These are phyloP conservation scores for Anticlea derivata DNA, from an alignment of 2,888 invertebrate genomes.

Conservation along the genomic window DNA sequence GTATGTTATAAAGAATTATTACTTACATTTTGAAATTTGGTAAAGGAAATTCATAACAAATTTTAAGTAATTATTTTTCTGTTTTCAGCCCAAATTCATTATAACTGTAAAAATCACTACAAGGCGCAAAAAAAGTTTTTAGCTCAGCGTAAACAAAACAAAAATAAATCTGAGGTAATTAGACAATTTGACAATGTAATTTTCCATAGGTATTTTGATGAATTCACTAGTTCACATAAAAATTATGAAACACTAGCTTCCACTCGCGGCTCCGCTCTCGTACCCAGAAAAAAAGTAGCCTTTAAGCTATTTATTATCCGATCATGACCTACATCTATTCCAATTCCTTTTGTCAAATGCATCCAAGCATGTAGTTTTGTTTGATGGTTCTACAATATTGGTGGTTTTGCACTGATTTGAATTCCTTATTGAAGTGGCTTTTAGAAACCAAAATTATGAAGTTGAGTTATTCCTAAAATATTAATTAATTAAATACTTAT, in stretches of 20 bases:
- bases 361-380: too few species aligned
- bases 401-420: too few species aligned
- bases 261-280: too few species aligned
- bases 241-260: background rate
- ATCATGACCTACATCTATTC: too few species aligned
- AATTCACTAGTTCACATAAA: slow-evolving; percentile 59
- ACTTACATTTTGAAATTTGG: background rate
- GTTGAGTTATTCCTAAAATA: too few species aligned
- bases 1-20: slow-evolving; percentile 51
- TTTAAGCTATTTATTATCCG: too few species aligned
- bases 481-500: too few species aligned
- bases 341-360: too few species aligned
- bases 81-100: slow-evolving; percentile 72
- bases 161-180: slow-evolving; percentile 57
- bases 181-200: slow-evolving; percentile 65
- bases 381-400: too few species aligned
- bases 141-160: slow-evolving; percentile 35
- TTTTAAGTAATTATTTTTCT: slow-evolving; percentile 4
- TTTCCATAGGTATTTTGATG: slow-evolving; percentile 64
- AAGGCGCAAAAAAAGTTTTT: slow-evolving; percentile 69
- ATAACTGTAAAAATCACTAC: slow-evolving; percentile 66
- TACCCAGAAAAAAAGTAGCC: too few species aligned
- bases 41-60: slow-evolving; percentile 8
- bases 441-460: too few species aligned
- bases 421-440: too few species aligned